Conservation (phyloP, 2,888 invertebrate genomes). For the Andrena camellia region DNA sequence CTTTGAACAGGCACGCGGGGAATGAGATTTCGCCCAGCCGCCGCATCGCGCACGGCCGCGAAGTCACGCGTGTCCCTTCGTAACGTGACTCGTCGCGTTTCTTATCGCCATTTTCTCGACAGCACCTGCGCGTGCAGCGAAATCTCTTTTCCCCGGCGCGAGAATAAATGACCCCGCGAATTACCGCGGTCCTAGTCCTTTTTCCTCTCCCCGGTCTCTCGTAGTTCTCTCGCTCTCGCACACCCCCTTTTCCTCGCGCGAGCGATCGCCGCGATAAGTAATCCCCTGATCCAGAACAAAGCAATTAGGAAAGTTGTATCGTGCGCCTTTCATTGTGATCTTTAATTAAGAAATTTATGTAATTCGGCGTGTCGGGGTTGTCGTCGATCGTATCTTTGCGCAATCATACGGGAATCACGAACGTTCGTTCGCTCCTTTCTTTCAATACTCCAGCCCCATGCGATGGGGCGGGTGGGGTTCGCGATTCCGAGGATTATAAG, state of each 20-base stretch:
- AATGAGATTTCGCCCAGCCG: constrained; percentile 9
- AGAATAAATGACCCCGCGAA: constrained; percentile 45
- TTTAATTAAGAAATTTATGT: constrained; percentile 39
- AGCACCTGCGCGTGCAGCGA: constrained; percentile 18
- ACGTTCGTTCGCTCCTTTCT: neutral
- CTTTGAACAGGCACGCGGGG: neutral
- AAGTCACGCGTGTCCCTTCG: constrained; percentile 32
- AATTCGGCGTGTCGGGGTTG: neutral
- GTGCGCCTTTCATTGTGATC: neutral
- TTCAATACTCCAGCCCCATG: neutral
- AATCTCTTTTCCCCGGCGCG: constrained; percentile 35
- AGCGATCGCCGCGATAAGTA: constrained; percentile 40
- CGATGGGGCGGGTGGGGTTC: too few species aligned
- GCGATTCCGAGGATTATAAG: too few species aligned
- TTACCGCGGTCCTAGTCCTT: constrained; percentile 22
- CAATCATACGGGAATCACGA: neutral
- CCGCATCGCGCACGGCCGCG: neutral
- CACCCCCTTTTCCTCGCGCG: neutral
- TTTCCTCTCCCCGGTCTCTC: neutral
- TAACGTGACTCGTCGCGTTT: constrained; percentile 43
- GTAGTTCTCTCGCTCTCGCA: neutral
- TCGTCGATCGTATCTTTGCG: constrained; percentile 5
- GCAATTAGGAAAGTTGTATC: constrained; percentile 36
- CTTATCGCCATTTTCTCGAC: constrained; percentile 43
- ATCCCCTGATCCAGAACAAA: constrained; percentile 30